phyloP scores from a whole-genome alignment of 1,140 invertebrate genomes.

The Monomorium pharaonis region DNA sequence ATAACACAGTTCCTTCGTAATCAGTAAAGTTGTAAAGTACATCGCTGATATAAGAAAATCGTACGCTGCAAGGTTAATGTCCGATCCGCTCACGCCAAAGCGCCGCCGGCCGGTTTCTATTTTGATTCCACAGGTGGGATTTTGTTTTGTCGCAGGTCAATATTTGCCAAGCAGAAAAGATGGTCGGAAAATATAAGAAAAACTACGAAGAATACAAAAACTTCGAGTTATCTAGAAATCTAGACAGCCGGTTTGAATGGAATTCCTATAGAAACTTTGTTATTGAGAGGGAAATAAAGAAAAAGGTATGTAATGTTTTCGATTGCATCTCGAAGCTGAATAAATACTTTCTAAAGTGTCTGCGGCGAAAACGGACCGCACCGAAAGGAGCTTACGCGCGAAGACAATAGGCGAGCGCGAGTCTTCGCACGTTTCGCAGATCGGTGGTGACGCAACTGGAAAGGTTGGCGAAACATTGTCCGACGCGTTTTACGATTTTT shows the following conservation, averaged over 20 bases:
- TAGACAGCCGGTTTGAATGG: neutral
- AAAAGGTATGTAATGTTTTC: neutral
- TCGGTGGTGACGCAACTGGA: conserved; percentile 33
- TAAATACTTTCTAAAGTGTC: neutral
- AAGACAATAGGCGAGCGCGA: conserved; percentile 26
- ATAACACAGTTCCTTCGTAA: neutral
- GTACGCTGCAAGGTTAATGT: neutral
- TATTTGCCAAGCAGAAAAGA: neutral
- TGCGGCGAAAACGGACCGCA: neutral
- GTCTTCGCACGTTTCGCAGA: conserved; percentile 38
- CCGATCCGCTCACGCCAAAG: conserved; percentile 40
- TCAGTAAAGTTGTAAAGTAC: neutral
- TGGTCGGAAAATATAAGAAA: neutral
- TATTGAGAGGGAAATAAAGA: neutral
- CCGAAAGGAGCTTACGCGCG: neutral
- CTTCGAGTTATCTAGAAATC: neutral
- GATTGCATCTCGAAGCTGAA: neutral
- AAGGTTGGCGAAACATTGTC: conserved; percentile 52
- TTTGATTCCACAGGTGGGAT: conserved; percentile 39
- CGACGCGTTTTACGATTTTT: conserved; percentile 20
- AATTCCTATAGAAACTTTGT: neutral
- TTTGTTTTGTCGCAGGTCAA: neutral
- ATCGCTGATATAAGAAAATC: neutral
- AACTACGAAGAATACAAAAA: neutral
- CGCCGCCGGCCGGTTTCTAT: conserved; percentile 24